Evolutionary conservation across 2,888 invertebrate genomes (phyloP), one percentile per base, ranked within the genome.

Genomic region (Machimus rusticus): DNA sequence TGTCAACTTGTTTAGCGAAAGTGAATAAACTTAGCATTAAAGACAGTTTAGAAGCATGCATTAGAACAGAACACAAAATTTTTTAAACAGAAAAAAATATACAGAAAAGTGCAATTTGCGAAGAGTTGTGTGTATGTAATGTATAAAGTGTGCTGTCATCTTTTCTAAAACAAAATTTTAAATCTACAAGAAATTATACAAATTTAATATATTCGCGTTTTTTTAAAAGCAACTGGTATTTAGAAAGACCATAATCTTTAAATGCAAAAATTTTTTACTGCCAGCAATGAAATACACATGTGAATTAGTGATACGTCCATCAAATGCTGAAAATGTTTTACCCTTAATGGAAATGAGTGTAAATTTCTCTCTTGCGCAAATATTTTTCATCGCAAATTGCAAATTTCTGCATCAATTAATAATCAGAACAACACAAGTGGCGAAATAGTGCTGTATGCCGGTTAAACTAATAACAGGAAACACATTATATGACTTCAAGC

Each of bases 371-470:
- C 39, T 76, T 76, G 19, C 23, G 23, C 51, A 74, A 86, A 55
- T 55, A 55, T 23, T 85, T 89, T 89, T 90, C 90, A 88, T 89
- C 89, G 90, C 90, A 90, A 90, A 90, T 90, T 89, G 89, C 89
- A 89, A 86, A 86, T 55, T 84, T 89, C 87, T 79, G 82, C 82
- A 82, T 82, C 82, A 82, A 82, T 82, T 82, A 82, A 82, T 86
- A 14, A 88, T 86, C 57, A 74, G n/a, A 82, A 74, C 43, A 74
- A 85, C 55, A 85, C 31, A 85, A 85, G 66, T 85, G 37, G 74
- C 74, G 55, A 34, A 79, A n/a, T 82, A 37, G 82, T 37, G 34
- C 82, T 28, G 82, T 57, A 82, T 82, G 82, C 82, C 46, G 23
- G 57, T 19, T n/a, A 51, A 37, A 57, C n/a, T 51, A 12, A 55